phyloP scores from a whole-genome alignment of 2,888 invertebrate species.

The Dicycla oo region DNA sequence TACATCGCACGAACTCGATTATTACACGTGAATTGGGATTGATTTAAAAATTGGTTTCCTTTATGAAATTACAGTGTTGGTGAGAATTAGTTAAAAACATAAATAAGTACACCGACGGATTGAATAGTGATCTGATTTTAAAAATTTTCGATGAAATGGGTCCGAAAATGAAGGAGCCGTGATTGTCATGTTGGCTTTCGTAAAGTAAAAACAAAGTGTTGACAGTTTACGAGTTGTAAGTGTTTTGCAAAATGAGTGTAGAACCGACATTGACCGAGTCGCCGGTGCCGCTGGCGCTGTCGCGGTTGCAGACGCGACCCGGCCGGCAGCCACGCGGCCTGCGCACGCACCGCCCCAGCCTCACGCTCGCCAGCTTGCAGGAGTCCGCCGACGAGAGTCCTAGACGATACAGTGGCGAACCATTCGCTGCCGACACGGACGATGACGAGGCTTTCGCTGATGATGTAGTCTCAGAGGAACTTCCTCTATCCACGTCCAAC shows the following conservation, averaged over 20 bases:
- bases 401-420: conserved; percentile 84
- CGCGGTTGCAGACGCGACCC: conserved; percentile 81
- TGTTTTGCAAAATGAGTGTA: conserved; percentile 82
- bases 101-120: conserved; percentile 59
- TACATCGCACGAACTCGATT: not conserved
- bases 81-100: conserved; percentile 57
- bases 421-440: conserved; percentile 80
- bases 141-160: conserved; percentile 59
- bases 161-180: conserved; percentile 81
- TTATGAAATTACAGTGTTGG: conserved; percentile 32
- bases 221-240: conserved; percentile 72
- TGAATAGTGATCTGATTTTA: conserved; percentile 69
- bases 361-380: conserved; percentile 86
- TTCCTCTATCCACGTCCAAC: conserved; percentile 77
- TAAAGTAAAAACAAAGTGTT: conserved; percentile 71
- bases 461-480: conserved; percentile 72
- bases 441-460: conserved; percentile 85
- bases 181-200: conserved; percentile 66
- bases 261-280: conserved; percentile 87
- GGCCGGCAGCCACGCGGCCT: conserved; percentile 78
- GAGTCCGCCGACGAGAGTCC: conserved; percentile 85
- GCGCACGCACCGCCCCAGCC: conserved; percentile 84
- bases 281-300: conserved; percentile 87
- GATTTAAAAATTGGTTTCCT: conserved; percentile 39
- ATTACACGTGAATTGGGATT: conserved; percentile 36